Percentiles rank a stretch among this genome's conserved stretches.
Evolutionary conservation across 2,113 vertebrate species (phyloP).

Genomic region (Bagarius yarrelli): DNA sequence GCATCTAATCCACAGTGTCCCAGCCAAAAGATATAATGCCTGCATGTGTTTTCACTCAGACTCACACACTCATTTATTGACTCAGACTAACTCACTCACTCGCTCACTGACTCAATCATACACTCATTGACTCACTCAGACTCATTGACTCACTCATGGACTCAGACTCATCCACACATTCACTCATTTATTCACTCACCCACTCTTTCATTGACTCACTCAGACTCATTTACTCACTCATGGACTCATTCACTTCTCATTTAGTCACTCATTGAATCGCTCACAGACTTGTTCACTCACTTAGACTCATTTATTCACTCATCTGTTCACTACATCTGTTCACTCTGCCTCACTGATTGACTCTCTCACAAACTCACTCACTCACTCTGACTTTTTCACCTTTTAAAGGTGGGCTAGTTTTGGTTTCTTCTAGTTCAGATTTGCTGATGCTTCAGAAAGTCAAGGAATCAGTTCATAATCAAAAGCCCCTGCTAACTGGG

Average conservation of each 20-base stretch:
- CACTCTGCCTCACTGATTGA: background rate
- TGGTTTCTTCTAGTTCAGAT: background rate
- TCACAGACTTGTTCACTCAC: background rate
- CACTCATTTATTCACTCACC: background rate
- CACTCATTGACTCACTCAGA: background rate
- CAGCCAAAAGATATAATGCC: background rate
- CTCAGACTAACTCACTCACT: background rate
- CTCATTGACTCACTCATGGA: background rate
- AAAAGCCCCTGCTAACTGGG: background rate
- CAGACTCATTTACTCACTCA: background rate
- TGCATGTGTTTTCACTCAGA: background rate
- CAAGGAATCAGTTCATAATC: too few species aligned
- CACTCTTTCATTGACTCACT: background rate
- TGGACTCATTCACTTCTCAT: background rate
- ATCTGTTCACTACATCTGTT: fast-evolving
- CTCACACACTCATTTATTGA: background rate
- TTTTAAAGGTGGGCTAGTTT: background rate
- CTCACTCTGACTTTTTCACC: background rate
- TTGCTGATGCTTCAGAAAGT: background rate
- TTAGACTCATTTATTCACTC: background rate
- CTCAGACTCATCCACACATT: background rate
- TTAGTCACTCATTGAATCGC: background rate
- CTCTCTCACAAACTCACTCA: background rate
- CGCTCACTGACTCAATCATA: background rate
- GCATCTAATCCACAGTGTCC: background rate